Percentiles rank a stretch among this genome's conserved stretches.
Evolutionary conservation across 2,888 invertebrate genomes (phyloP).

Genomic region (Drosophila barbarae): DNA sequence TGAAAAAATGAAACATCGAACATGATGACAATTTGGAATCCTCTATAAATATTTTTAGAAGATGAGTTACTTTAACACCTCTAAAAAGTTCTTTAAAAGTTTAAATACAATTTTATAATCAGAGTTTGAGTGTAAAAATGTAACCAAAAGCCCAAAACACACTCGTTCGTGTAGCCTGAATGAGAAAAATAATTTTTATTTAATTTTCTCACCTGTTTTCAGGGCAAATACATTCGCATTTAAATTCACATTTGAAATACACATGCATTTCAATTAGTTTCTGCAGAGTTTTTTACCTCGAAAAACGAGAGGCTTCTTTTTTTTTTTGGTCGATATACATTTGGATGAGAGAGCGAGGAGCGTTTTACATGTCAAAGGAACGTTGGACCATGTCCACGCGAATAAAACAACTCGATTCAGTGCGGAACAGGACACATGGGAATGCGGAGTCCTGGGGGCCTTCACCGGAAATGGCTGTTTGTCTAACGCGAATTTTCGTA

Average conservation of each 20-base stretch:
- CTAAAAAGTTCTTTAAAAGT: not conserved
- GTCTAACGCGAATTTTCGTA: slow-evolving; percentile 32
- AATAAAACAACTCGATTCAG: slow-evolving; percentile 41
- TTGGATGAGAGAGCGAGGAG: slow-evolving; percentile 25
- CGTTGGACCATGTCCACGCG: slow-evolving; percentile 34
- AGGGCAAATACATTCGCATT: slow-evolving; percentile 55
- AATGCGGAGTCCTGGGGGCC: slow-evolving; percentile 12
- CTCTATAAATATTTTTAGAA: not conserved
- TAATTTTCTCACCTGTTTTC: slow-evolving; percentile 64
- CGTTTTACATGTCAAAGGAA: slow-evolving; percentile 70
- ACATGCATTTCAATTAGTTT: slow-evolving; percentile 66
- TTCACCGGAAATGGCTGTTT: slow-evolving; percentile 23
- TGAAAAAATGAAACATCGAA: not conserved
- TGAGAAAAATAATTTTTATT: slow-evolving; percentile 47
- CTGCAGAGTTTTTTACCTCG: slow-evolving; percentile 22
- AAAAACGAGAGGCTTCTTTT: slow-evolving; percentile 10
- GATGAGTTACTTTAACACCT: not conserved
- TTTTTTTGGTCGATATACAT: slow-evolving; percentile 29
- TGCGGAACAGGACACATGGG: slow-evolving; percentile 9
- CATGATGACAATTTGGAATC: not conserved
- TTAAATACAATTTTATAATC: not conserved
- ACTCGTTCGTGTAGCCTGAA: not conserved
- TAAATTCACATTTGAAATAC: slow-evolving; percentile 60
- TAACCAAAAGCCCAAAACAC: not conserved
- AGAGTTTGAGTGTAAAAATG: not conserved